Evolutionary conservation across 2,888 invertebrate species (phyloP).

Genomic region (Corbicula japonica): DNA sequence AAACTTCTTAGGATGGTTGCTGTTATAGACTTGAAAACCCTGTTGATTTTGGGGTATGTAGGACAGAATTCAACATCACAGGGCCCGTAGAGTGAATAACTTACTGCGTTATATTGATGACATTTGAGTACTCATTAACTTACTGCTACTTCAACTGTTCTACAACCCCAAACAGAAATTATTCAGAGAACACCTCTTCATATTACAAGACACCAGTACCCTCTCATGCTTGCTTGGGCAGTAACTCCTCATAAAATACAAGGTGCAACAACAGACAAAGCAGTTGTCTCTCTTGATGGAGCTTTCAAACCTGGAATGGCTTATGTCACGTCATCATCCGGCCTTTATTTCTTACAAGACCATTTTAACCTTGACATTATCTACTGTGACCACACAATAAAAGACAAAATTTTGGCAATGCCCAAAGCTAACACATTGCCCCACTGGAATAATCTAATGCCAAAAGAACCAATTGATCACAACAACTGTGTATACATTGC

Average conservation of each 20-base stretch:
- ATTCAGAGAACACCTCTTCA: conserved; percentile 20
- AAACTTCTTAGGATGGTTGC: too few relatives aligned
- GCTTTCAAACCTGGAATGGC: conserved; percentile 37
- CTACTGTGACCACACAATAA: conserved; percentile 16
- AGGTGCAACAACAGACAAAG: conserved; percentile 28
- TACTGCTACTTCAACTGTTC: conserved; percentile 29
- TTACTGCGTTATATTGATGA: too few relatives aligned
- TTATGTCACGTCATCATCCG: conserved; percentile 18
- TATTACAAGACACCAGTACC: conserved; percentile 27
- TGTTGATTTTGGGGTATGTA: too few relatives aligned
- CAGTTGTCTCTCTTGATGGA: conserved; percentile 20
- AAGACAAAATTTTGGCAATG: neutral
- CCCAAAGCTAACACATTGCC: conserved; percentile 13
- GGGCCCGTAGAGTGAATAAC: too few relatives aligned
- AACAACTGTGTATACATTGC: neutral
- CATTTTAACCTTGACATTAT: conserved; percentile 6
- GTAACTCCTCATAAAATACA: conserved; percentile 33
- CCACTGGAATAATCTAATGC: neutral
- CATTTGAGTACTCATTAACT: too few relatives aligned
- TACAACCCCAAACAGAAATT: conserved; percentile 22
- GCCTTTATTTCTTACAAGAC: conserved; percentile 5
- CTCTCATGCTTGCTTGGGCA: conserved; percentile 29
- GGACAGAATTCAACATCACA: too few relatives aligned
- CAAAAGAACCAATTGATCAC: neutral
- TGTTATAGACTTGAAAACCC: too few relatives aligned